These are phyloP conservation scores for Aporophyla lueneburgensis DNA, from an alignment of 2,888 invertebrate genomes.

Conservation along the genomic window DNA sequence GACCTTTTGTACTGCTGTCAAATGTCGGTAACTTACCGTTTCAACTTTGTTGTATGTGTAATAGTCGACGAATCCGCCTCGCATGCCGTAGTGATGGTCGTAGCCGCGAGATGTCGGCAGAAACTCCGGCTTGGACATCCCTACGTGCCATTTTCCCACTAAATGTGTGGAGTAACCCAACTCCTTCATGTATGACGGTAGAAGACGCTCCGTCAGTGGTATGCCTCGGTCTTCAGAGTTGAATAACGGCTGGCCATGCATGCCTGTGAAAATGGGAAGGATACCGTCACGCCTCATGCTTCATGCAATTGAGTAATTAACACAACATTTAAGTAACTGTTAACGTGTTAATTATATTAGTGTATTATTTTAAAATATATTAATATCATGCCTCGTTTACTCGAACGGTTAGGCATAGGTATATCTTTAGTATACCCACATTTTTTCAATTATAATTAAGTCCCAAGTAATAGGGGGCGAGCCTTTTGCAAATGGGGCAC, in stretches of 20 bases:
- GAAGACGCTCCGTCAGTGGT: constrained; percentile 88
- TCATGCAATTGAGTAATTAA: constrained; percentile 8
- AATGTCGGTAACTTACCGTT: constrained; percentile 75
- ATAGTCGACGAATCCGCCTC: constrained; percentile 94
- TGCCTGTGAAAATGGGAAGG: constrained; percentile 76
- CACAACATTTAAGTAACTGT: constrained; percentile 21
- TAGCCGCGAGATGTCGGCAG: constrained; percentile 95
- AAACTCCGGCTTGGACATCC: constrained; percentile 93
- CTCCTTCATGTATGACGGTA: constrained; percentile 92
- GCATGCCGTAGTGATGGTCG: constrained; percentile 95
- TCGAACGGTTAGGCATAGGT: too few species aligned
- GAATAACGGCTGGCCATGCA: constrained; percentile 85
- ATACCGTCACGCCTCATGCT: constrained; percentile 17
- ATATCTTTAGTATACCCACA: too few species aligned
- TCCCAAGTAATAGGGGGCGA: too few species aligned
- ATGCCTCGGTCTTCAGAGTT: constrained; percentile 88
- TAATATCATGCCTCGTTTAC: too few species aligned
- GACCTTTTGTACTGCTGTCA: constrained; percentile 34
- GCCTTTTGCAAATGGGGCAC: too few species aligned
- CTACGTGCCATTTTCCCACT: constrained; percentile 98
- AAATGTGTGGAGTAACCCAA: constrained; percentile 95
- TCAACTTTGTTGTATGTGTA: constrained; percentile 90
- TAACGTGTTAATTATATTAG: constrained; percentile 5
- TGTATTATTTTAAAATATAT: constrained; percentile 2
- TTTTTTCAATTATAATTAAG: too few species aligned